Evolutionary conservation across 2,888 invertebrate genomes (phyloP).

Genomic region (Aphidoletes aphidimyza): DNA sequence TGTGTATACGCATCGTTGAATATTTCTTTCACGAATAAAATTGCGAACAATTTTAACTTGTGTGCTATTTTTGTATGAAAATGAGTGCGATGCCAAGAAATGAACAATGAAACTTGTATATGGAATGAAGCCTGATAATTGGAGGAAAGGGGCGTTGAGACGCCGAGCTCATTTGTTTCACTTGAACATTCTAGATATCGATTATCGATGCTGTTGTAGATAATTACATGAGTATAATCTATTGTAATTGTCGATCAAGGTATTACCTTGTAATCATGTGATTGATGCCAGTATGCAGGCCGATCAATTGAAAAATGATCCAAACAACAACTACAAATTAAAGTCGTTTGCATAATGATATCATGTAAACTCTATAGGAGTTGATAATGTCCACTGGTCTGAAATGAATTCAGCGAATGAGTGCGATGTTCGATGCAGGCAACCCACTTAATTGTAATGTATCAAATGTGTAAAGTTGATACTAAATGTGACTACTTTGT

Average conservation of each 20-base stretch:
- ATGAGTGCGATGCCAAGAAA: too few species aligned
- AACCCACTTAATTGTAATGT: background rate
- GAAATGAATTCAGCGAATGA: constrained; percentile 9
- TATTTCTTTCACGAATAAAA: background rate
- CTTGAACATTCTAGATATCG: background rate
- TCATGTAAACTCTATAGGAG: constrained; percentile 2
- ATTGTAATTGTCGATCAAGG: constrained; percentile 13
- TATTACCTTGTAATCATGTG: background rate
- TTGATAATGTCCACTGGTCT: background rate
- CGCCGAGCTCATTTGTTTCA: constrained; percentile 27
- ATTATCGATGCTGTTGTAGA: constrained; percentile 12
- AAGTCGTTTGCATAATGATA: constrained; percentile 5
- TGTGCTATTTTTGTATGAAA: too few species aligned
- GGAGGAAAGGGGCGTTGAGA: background rate
- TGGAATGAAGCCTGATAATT: background rate
- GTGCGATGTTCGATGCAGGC: background rate
- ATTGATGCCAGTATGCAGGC: too few species aligned
- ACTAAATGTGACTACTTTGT: background rate
- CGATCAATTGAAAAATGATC: background rate
- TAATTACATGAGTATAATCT: constrained; percentile 37
- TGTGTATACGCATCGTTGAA: too few species aligned
- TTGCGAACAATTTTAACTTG: too few species aligned
- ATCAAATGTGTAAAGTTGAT: constrained; percentile 19
- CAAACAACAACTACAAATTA: background rate
- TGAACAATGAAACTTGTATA: background rate